Percentiles rank a stretch among this genome's conserved stretches.
These are phyloP conservation scores for Syrmaticus mikado DNA, from an alignment of 2,113 vertebrate genomes.

Conservation along the genomic window DNA sequence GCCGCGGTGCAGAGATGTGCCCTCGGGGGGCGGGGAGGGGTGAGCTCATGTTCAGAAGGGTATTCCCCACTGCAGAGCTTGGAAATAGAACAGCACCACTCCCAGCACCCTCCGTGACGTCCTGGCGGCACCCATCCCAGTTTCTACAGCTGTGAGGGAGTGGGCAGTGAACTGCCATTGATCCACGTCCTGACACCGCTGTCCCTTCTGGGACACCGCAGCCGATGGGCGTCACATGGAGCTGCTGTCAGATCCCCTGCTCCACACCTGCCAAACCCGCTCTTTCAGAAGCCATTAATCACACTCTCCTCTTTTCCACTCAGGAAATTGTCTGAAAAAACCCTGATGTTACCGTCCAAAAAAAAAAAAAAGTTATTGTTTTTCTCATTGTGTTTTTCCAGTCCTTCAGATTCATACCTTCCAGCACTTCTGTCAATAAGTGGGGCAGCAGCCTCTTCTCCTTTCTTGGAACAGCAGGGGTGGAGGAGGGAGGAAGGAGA, in stretches of 20 bases:
- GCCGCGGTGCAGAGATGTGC: conserved; percentile 6
- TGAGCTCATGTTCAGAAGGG: background rate
- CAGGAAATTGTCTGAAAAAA: conserved; percentile 48
- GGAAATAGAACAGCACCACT: background rate
- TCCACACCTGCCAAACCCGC: background rate
- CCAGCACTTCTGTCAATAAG: conserved; percentile 21
- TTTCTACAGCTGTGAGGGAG: accelerated
- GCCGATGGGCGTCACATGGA: accelerated
- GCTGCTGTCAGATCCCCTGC: background rate
- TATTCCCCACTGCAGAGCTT: background rate
- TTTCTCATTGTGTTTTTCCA: background rate
- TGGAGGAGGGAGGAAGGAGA: background rate
- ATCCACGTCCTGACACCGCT: accelerated
- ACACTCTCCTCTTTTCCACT: conserved; percentile 41
- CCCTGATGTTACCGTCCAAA: conserved; percentile 2
- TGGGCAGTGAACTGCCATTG: background rate
- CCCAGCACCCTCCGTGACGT: accelerated
- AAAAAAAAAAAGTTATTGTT: background rate
- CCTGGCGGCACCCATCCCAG: background rate
- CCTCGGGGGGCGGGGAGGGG: background rate
- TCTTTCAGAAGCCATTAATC: conserved; percentile 33
- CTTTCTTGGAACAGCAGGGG: background rate
- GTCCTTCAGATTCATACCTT: conserved; percentile 23
- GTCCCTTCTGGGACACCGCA: background rate
- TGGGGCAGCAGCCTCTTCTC: background rate